Conservation (phyloP, 2,797 vertebrate genomes). For the Lagodon rhomboides region DNA sequence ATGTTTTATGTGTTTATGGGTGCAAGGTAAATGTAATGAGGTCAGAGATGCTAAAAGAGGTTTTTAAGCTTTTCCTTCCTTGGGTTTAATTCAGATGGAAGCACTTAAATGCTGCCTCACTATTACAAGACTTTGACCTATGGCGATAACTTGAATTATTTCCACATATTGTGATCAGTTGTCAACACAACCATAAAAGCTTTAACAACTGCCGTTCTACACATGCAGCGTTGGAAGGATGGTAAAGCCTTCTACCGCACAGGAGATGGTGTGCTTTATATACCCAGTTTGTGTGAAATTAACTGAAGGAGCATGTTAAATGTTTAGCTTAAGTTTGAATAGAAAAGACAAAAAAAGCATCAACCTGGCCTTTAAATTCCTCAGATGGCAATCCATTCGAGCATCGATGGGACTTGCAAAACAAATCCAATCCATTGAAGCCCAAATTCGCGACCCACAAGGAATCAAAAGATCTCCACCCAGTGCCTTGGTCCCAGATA, state of each 20-base stretch:
- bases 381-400: too few relatives aligned
- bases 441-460: too few relatives aligned
- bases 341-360: background rate
- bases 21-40: background rate
- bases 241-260: background rate
- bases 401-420: too few relatives aligned
- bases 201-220: background rate
- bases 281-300: background rate
- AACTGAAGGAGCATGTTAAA: background rate
- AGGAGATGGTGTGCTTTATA: background rate
- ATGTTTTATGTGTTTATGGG: background rate
- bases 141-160: background rate
- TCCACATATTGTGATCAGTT: constrained; percentile 4
- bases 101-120: background rate
- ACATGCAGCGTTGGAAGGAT: background rate
- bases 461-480: too few relatives aligned
- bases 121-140: background rate
- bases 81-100: constrained; percentile 15
- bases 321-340: background rate
- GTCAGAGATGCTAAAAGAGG: constrained; percentile 13
- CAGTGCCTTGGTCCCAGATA: too few relatives aligned
- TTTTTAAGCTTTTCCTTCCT: background rate
- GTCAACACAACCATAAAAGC: background rate
- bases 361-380: too few relatives aligned
- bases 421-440: too few relatives aligned